Evolutionary conservation across 2,888 invertebrate species (phyloP), one percentile per base, ranked within the genome.

Genomic region (Hydrotaea diabolus): DNA sequence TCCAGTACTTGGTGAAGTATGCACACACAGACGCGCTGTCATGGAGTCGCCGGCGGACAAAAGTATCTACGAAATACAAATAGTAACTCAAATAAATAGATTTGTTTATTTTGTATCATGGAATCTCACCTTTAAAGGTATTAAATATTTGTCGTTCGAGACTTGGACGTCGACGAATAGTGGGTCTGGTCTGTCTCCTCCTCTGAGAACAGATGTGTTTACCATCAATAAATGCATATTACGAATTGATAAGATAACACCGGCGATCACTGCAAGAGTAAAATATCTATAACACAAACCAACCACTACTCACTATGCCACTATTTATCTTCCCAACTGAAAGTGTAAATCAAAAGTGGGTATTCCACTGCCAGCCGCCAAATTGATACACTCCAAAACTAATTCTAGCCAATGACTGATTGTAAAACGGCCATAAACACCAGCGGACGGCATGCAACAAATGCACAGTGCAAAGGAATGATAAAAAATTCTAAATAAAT

Each of bases 221-320:
- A 46, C 53, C 84, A 85, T 85, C 84, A 77, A 81, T 85, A 85
- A 81, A 79, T 85, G 73, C 49, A 79, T 81, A 81, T 78, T 78
- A 57, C 46, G 19, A 64, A 77, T 26, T 59, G 84, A 85, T 85
- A 82, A 85, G 84, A 85, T 85, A 85, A 82, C 64, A 85, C 77
- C 64, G 49, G 59, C 21, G 49, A 26, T 46, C 43, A 13, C 26
- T 17, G 19, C 21, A 4, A 39, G 3, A 26, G 26, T 59, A n/a
- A 59, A 59, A 26, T 59, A 59, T 59, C 26, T 59, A 59, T 26
- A 26, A 59, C 59, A 59, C 13, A 2, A 2, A 31, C 59, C 26
- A 57, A 57, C 57, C 8, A 59, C 13, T 59, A 59, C 26, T 59
- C n/a, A n/a, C n/a, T n/a, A n/a, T n/a, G n/a, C n/a, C n/a, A n/a